Base-by-base conservation (phyloP, 2,888 invertebrate genomes). In the Nephrotoma flavescens region DNA sequence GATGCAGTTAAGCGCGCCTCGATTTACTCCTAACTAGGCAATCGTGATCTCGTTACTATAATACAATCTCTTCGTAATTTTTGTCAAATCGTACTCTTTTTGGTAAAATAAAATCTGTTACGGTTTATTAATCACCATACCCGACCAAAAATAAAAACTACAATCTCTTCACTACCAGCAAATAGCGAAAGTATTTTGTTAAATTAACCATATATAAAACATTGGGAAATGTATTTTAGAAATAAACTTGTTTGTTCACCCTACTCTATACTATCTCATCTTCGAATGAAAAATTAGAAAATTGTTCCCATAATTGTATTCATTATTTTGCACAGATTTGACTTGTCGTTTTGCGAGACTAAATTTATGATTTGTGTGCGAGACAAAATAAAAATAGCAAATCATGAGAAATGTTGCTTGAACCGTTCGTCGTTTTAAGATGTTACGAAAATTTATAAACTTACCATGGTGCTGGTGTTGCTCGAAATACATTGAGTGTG, bases 401-500 rank as follows among this genome's bases (percentile, higher is more conserved):
- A 71, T 71, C 71, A 71, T 31, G 31, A 57, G 6, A 6, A 57
- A 57, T 57, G 6, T 31, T 52, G 15, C 31, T 31, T 31, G 6
- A 52, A 19, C 19, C 19, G 19, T 5, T 9, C 44, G 11, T 44
- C 4, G 1, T 44, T 1, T 44, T 52, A 31, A 31, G 31, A 31
- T 6, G 15, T 52, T 52, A 11, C 15, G 52, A 52, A 52, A 52
- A 6, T 6, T 11, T 9, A 9, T 71, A 9, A 57, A 85, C 85
- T 44, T 85, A 85, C 85, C 85, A 85, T 89, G 94, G 94, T 88
- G 96, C 96, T 89, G 96, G 94, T 89, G 94, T 94, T 88, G 96
- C 96, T 89, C 96, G 94, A 86, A 97, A 94, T 88, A 97, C 93
- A 92, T 97, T 97, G 89, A 96, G 94, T 89, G 95, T 95, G 91